Conservation (phyloP, 2,888 invertebrate genomes). For the Hydriomena furcata region DNA sequence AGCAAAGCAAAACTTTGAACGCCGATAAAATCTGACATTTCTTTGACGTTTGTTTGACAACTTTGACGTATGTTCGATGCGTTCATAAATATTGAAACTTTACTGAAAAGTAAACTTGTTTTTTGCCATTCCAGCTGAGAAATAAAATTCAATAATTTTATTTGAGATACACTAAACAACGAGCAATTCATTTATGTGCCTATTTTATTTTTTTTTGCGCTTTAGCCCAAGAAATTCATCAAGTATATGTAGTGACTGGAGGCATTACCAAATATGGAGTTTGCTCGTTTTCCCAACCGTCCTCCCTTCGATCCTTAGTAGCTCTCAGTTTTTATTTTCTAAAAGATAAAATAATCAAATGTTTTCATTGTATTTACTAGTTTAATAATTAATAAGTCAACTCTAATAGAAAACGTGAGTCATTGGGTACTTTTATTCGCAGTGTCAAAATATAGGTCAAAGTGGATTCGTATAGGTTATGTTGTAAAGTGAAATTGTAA, state of each 20-base stretch:
- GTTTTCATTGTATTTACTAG: slow-evolving; percentile 75
- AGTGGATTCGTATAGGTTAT: slow-evolving; percentile 73
- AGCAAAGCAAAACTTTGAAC: slow-evolving; percentile 36
- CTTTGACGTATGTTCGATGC: slow-evolving; percentile 38
- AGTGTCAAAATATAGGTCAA: slow-evolving; percentile 82
- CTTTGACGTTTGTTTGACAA: slow-evolving; percentile 3
- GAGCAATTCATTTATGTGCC: not conserved
- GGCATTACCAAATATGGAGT: slow-evolving; percentile 88
- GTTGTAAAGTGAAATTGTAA: slow-evolving; percentile 67
- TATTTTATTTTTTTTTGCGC: slow-evolving; percentile 1
- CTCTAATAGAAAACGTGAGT: slow-evolving; percentile 74
- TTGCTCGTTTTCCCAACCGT: slow-evolving; percentile 85
- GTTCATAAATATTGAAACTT: slow-evolving; percentile 56
- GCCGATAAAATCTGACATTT: slow-evolving; percentile 39
- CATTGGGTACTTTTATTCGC: slow-evolving; percentile 51
- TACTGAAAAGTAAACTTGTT: slow-evolving; percentile 40
- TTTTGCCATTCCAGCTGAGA: slow-evolving; percentile 26
- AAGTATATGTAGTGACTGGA: slow-evolving; percentile 71
- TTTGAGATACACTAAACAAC: slow-evolving; percentile 3
- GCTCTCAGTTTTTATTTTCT: slow-evolving; percentile 79
- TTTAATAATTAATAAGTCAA: slow-evolving; percentile 67
- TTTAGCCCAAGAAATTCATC: slow-evolving; percentile 29
- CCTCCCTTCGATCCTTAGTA: slow-evolving; percentile 82
- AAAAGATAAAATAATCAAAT: slow-evolving; percentile 71
- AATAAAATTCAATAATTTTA: slow-evolving; percentile 30